Base-by-base conservation (phyloP, 2,888 invertebrate species). In the Eubasilissa splendida region DNA sequence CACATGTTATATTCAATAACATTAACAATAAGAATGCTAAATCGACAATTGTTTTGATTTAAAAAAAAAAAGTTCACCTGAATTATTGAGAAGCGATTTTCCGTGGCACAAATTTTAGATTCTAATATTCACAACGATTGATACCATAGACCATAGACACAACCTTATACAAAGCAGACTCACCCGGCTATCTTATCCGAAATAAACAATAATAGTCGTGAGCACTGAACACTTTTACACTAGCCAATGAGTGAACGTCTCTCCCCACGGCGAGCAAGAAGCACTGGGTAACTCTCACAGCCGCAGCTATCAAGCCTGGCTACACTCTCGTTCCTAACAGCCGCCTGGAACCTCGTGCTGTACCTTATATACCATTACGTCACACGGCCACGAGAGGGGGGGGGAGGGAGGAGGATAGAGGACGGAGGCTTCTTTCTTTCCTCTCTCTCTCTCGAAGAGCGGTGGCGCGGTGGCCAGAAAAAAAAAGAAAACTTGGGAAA, bases 151-250 rank as follows among this genome's bases (percentile, higher is more conserved):
- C 42, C 42, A 42, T 42, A 7, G 7, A 42, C 42, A 42, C 42
- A 42, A 42, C 7, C 42, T 66, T 33, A 50, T n/a, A 42, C 10
- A 68, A 42, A 68, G n/a, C 12, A 50, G 14, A 71, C 78, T 78
- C 42, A 78, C 78, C 78, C 73, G 33, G 14, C n/a, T 56, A 31
- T 78, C 73, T 73, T 60, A 78, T 78, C 78, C 79, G 63, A 78
- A 78, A 60, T 42, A 78, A 79, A 73, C 71, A 74, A 74, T 53
- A 60, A 78, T 73, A 56, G n/a, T 58, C 58, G 4, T 2, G n/a
- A 31, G 22, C 79, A 79, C 79, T 65, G 31, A 58, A 65, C 77
- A 77, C 77, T 77, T 66, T 42, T 14, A 14, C 76, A 77, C 56
- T 22, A 71, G 31, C 56, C 31, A 53, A 12, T 22, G 74, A 14